A percentile compares a stretch with the other conserved stretches of the same genome.
phyloP scores from a whole-genome alignment of 2,797 vertebrate species.

The Sebastes hubbsi region DNA sequence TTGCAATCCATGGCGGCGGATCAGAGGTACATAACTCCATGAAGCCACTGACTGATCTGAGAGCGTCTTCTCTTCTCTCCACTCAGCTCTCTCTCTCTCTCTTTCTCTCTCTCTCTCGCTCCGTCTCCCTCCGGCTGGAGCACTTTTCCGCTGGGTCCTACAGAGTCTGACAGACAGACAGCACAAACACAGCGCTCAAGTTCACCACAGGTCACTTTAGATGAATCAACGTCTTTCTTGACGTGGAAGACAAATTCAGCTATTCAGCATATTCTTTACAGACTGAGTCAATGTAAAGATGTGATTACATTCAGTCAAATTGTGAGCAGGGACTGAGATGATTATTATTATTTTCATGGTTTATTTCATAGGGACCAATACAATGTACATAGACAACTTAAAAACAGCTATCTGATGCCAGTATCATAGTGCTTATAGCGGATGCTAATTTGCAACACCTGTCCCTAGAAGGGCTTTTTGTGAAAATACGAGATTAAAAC shows the following conservation, averaged over 20 bases:
- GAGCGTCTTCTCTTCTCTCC: conserved; percentile 78
- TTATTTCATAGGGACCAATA: too few relatives aligned
- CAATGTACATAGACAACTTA: too few relatives aligned
- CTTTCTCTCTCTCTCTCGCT: conserved; percentile 56
- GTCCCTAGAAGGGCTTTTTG: too few relatives aligned
- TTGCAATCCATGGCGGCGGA: conserved; percentile 93
- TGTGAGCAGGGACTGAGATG: not conserved
- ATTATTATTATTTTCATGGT: not conserved
- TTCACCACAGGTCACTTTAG: conserved; percentile 78
- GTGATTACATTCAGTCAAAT: not conserved
- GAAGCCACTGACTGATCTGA: conserved; percentile 90
- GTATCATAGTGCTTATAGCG: too few relatives aligned
- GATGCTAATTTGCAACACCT: too few relatives aligned
- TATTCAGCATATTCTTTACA: not conserved
- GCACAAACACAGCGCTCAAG: conserved; percentile 34
- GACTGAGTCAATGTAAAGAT: not conserved
- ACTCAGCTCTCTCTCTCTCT: conserved; percentile 62
- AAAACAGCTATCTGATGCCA: too few relatives aligned
- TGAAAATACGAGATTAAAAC: too few relatives aligned
- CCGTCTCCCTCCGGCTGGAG: conserved; percentile 56
- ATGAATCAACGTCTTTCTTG: conserved; percentile 6
- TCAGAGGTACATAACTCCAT: conserved; percentile 94
- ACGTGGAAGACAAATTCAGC: not conserved
- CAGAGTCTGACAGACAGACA: conserved; percentile 57
- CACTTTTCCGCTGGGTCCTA: conserved; percentile 85